Base-by-base conservation (phyloP, 2,888 invertebrate genomes). In the Sarcophaga subvicina region DNA sequence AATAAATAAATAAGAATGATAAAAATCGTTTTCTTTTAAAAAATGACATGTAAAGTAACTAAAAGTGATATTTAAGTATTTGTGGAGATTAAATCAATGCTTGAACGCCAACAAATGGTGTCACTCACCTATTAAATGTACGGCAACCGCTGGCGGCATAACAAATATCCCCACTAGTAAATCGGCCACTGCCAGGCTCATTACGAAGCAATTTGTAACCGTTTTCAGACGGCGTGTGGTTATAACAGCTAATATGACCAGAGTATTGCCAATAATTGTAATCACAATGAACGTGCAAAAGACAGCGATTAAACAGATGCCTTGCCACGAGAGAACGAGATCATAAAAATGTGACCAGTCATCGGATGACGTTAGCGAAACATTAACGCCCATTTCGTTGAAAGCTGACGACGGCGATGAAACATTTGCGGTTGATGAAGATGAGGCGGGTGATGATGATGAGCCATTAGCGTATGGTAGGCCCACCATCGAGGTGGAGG, bases 151-250 rank as follows among this genome's bases (percentile, higher is more conserved):
- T 70, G 98, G 98, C 3, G 99, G 99, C 96, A 99, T 97, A 0
- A 99, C 98, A 90, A 98, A 97, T 54, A 98, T 96, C 1, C 98
- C 99, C 4, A 99, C 98, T 88, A 98, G 93, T 93, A 98, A 95
- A 94, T 99, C 99, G 69, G 99, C 98, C 0, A 97, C 96, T 0
- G 99, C 99, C 92, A 99, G 94, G 77, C 98, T 98, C 91, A 98
- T 98, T 88, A 99, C 98, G 93, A 99, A 98, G 92, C 98, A 98
- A 92, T 99, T 99, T 72, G 98, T 99, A 54, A 98, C 98, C 0
- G 98, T 98, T 88, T 98, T 95, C 88, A 99, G 94, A 88, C 98
- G 95, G 89, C 97, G 95, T 0, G 97, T 97, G 1, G 97, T 97
- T 89, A 97, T 95, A 73, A 98, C 98, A 10, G 98, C 97, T 25